Conservation (phyloP, 1,140 invertebrate genomes). For the Brachionus plicatilis region DNA sequence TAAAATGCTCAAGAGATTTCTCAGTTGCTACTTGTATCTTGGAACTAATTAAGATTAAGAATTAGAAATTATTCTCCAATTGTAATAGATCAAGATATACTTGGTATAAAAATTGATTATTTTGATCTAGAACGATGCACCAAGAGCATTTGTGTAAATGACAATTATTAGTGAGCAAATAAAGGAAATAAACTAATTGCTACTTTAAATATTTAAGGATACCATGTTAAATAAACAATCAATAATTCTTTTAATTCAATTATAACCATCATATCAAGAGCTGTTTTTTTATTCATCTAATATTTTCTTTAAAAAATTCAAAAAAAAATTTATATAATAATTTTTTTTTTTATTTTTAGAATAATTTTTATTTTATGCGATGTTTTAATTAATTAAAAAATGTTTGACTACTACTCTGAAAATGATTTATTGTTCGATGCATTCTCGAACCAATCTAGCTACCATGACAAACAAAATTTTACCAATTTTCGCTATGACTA, state of each 20-base stretch:
- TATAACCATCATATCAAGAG: neutral
- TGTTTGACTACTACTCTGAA: neutral
- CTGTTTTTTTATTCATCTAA: no score
- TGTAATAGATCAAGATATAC: neutral
- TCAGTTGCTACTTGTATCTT: neutral
- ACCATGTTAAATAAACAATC: conserved; percentile 17
- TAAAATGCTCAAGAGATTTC: neutral
- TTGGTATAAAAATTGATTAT: neutral
- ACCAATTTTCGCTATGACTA: neutral
- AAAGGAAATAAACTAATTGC: neutral
- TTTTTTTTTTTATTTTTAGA: neutral
- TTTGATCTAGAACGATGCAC: neutral
- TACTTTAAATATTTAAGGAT: conserved; percentile 18
- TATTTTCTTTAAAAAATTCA: neutral
- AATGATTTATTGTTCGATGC: neutral
- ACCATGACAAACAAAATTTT: neutral
- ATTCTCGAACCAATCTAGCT: neutral
- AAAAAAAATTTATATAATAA: no score
- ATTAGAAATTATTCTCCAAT: neutral
- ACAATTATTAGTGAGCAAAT: neutral
- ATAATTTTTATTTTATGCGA: neutral
- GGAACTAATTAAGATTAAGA: neutral
- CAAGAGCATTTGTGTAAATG: neutral
- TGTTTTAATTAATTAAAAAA: neutral
- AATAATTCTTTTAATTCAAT: conserved; percentile 5